phyloP scores from a whole-genome alignment of 2,888 invertebrate species.

The Hyposoter didymator region DNA sequence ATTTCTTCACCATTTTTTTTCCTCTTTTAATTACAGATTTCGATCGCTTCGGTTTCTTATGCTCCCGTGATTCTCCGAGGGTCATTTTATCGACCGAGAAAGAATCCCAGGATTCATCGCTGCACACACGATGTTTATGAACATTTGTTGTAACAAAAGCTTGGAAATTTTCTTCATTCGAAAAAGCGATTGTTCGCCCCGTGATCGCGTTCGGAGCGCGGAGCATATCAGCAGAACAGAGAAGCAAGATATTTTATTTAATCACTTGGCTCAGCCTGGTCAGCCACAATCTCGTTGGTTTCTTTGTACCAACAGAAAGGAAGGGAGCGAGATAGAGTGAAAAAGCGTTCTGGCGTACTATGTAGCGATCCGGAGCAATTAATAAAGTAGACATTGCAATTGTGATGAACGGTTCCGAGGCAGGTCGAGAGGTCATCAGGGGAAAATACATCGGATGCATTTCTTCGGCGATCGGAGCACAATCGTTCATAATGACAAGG shows the following conservation, averaged over 20 bases:
- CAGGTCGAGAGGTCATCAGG: conserved; percentile 56
- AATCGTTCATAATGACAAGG: conserved; percentile 8
- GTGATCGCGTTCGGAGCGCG: background rate
- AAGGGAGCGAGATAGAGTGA: background rate
- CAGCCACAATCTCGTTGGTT: conserved; percentile 26
- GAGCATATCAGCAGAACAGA: conserved; percentile 3
- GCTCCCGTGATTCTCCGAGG: conserved; percentile 21
- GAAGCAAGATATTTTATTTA: background rate
- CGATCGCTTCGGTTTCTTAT: conserved; percentile 23
- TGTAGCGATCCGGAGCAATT: conserved; percentile 45
- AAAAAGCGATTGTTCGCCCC: conserved; percentile 17
- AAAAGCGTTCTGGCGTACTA: conserved; percentile 7
- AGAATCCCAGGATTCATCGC: background rate
- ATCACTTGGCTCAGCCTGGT: conserved; percentile 7
- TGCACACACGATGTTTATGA: background rate
- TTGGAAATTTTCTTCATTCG: background rate
- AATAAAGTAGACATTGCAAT: conserved; percentile 53
- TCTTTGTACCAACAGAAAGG: conserved; percentile 25
- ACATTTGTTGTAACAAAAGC: too few relatives aligned
- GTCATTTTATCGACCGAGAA: background rate
- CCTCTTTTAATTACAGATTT: conserved; percentile 35
- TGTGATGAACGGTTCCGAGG: conserved; percentile 43
- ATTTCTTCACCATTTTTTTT: conserved; percentile 37
- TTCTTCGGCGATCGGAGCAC: conserved; percentile 12
- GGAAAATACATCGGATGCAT: conserved; percentile 31